Evolutionary conservation across 2,797 vertebrate species (phyloP), one percentile per base, ranked within the genome.

Genomic region (Coilia nasus): DNA sequence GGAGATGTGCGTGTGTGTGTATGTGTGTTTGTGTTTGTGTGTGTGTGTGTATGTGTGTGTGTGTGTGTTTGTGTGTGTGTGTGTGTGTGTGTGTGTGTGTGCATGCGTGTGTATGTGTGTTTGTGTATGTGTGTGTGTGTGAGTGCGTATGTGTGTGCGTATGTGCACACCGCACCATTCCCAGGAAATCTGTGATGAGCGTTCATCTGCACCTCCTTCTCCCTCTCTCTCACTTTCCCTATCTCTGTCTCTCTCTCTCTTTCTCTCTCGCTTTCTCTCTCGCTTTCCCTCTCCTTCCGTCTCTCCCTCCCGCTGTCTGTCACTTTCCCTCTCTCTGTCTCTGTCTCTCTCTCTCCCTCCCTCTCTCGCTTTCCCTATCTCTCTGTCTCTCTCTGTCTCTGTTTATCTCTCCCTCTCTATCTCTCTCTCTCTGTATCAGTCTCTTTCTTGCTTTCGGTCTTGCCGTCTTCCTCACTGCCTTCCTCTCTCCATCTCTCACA

Each of bases 91-190:
- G 46, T 47, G 19, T 23, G 21, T n/a, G 19, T 67, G 60, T 25
- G n/a, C 23, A 21, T 64, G 25, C 12, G 67, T 71, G 28, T 35
- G 67, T 35, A 25, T 71, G 67, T 35, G 67, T 35, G 67, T 17
- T 11, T 19, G 28, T 6, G 67, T 75, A 17, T 21, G 17, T n/a
- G 57, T 59, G 57, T 59, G 57, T 59, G 57, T 6, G 57, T 59
- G 57, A 17, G 19, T 21, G 17, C 19, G 17, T 11, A 6, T 9
- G 50, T 54, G 50, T 54, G 90, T 88, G 86, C 90, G 83, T 90
- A 89, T 87, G 85, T 88, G 90, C 89, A 92, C 86, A 85, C 86
- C 85, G 87, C 85, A 87, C 54, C 56, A 67, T 82, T 84, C 87
- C 84, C 82, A 82, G 80, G 84, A 84, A 88, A 85, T 90, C 85